A percentile compares a stretch with the other conserved stretches of the same genome.
phyloP scores from a whole-genome alignment of 2,113 vertebrate species.

The Mugil cephalus region DNA sequence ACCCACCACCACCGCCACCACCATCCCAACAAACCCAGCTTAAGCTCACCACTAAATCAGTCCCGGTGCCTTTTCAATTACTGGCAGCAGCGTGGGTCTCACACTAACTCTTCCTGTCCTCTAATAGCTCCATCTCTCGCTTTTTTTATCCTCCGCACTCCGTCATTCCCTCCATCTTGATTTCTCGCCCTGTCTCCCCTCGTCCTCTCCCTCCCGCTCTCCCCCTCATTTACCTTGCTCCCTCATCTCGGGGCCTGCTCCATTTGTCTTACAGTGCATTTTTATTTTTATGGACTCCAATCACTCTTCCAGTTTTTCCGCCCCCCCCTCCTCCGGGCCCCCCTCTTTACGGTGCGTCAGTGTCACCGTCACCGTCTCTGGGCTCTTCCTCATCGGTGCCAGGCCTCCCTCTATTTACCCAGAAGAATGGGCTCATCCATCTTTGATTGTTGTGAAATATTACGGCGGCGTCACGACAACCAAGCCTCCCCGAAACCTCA shows the following conservation, averaged over 20 bases:
- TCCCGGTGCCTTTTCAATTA: conserved; percentile 71
- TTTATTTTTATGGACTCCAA: conserved; percentile 70
- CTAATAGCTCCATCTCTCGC: conserved; percentile 49
- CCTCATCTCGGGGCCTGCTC: conserved; percentile 37
- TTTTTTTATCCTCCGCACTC: conserved; percentile 30
- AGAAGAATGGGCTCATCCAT: conserved; percentile 76
- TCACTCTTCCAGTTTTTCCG: conserved; percentile 53
- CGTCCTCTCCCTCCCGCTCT: conserved; percentile 51
- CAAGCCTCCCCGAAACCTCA: conserved; percentile 70
- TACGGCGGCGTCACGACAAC: conserved; percentile 69
- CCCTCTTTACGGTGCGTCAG: conserved; percentile 20
- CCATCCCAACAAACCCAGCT: conserved; percentile 49
- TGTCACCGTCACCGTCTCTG: conserved; percentile 48
- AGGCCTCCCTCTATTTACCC: conserved; percentile 67
- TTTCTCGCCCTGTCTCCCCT: conserved; percentile 53
- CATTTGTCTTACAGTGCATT: conserved; percentile 72
- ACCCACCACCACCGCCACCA: conserved; percentile 16
- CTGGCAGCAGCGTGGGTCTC: conserved; percentile 54
- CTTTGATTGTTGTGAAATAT: conserved; percentile 81
- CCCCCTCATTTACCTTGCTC: conserved; percentile 63
- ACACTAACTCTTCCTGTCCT: conserved; percentile 57
- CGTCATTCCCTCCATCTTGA: conserved; percentile 39
- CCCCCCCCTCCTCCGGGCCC: neutral
- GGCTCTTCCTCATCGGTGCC: conserved; percentile 47
- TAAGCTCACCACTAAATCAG: conserved; percentile 70